Base-by-base conservation (phyloP, 2,888 invertebrate species). In the Baccha elongata region DNA sequence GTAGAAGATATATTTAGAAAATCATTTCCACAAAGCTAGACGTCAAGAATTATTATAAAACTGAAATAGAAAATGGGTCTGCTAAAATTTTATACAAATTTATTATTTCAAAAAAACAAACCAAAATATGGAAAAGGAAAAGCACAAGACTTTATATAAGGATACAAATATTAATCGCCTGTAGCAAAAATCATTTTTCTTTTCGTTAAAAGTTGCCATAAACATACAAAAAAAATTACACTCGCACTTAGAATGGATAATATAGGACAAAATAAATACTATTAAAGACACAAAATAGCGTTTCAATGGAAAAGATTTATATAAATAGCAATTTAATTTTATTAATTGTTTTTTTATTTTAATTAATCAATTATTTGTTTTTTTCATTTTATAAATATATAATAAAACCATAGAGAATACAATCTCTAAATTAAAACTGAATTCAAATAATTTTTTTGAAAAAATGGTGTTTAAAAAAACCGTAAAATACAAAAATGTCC, bases 41-140 rank as follows among this genome's bases (percentile, higher is more conserved):
- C 46, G 60, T 75, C 73, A 23, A 69, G 21, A 17, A 40, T 11
- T 0, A 69, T 58, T 26, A 17, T 11, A 60, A 67, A 17, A 75
- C 5, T 17, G 74, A 60, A 32, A 26, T 26, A 37, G 37, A 10
- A 65, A 65, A 81, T 48, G 53, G 23, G 23, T 58, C 35, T 55
- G 58, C 29, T 71, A 37, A 76, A 72, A 71, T 67, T 83, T 83
- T 71, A 76, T 76, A 76, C 71, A 48, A 83, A 71, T 40, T 29
- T 26, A 7, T 6, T 48, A n/a, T 48, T 11, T 5, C 11, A 32
- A 8, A 35, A 53, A 29, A 53, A 29, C 19, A 44, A 2, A 44
- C 5, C 6, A 10, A 17, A 21, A 67, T 60, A 75, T 17, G 58
- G 52, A 71, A 40, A n/a, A 52, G 42, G 40, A 50, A 65, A 76